These are phyloP conservation scores for Tokudaia tokunoshimensis DNA, from an alignment of 2,797 vertebrate species.

Conservation along the genomic window DNA sequence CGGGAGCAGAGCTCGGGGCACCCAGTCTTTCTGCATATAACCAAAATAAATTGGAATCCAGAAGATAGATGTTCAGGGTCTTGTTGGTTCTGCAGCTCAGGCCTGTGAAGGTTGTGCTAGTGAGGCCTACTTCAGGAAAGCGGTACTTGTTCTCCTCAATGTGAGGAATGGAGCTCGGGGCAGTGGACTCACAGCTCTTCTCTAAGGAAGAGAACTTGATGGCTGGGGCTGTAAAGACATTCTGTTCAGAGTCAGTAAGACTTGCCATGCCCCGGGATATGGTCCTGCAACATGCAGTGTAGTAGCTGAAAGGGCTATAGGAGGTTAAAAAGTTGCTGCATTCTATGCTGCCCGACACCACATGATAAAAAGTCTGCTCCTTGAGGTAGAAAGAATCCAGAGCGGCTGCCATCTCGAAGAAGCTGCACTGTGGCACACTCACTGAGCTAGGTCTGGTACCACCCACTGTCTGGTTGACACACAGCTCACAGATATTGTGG, in stretches of 20 bases:
- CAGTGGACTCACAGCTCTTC: conserved; percentile 79
- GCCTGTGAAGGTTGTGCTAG: conserved; percentile 89
- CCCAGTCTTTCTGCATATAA: conserved; percentile 94
- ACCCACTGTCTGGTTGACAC: conserved; percentile 88
- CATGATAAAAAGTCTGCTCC: conserved; percentile 87
- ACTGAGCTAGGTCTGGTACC: conserved; percentile 83
- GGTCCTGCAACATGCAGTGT: conserved; percentile 95
- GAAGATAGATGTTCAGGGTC: conserved; percentile 96
- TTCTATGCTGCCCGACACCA: conserved; percentile 84
- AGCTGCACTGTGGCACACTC: conserved; percentile 88
- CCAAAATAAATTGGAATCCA: conserved; percentile 96
- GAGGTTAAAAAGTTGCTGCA: conserved; percentile 92
- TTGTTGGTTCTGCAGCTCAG: conserved; percentile 96
- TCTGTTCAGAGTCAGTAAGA: conserved; percentile 81
- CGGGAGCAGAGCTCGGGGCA: conserved; percentile 85
- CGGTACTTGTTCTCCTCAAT: conserved; percentile 89
- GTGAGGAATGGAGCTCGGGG: conserved; percentile 86
- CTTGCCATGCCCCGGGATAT: conserved; percentile 83
- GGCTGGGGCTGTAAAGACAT: conserved; percentile 79
- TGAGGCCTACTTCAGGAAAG: conserved; percentile 80
- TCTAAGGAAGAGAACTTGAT: conserved; percentile 86
- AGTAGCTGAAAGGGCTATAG: conserved; percentile 93
- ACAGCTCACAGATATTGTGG: conserved; percentile 94
- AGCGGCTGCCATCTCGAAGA: conserved; percentile 87
- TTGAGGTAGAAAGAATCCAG: conserved; percentile 92